Percentiles rank a stretch among this genome's conserved stretches.
phyloP scores from a whole-genome alignment of 2,888 invertebrate genomes.

The Aspidiotus destructor region DNA sequence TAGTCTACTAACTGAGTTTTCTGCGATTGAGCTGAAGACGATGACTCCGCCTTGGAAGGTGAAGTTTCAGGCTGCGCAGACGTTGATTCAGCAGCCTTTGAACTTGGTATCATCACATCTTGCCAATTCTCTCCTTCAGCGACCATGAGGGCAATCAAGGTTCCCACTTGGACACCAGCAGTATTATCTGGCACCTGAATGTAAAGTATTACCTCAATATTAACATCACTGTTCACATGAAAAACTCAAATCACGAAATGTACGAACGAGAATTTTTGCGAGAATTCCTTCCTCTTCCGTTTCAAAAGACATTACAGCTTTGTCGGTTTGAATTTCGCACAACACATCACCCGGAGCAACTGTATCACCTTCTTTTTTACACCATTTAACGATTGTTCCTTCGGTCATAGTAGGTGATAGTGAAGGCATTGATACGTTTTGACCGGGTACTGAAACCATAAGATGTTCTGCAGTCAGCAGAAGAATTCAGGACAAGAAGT shows the following conservation, averaged over 20 bases:
- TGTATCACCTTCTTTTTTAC: slow-evolving; percentile 50
- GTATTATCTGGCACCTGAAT: slow-evolving; percentile 45
- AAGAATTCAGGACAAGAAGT: not conserved
- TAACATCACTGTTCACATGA: not conserved
- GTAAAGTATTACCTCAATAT: slow-evolving; percentile 14
- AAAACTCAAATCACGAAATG: too few species aligned
- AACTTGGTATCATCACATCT: slow-evolving; percentile 43
- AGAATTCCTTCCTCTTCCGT: slow-evolving; percentile 52
- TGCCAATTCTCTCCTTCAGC: slow-evolving; percentile 55
- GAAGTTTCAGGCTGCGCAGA: not conserved
- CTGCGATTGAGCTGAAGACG: not conserved
- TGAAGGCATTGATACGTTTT: slow-evolving; percentile 49
- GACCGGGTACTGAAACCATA: slow-evolving; percentile 41
- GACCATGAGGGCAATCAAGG: slow-evolving; percentile 51
- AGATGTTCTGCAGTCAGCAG: not conserved
- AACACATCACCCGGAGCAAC: slow-evolving; percentile 51
- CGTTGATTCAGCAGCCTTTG: not conserved
- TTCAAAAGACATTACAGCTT: slow-evolving; percentile 53
- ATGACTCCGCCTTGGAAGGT: not conserved
- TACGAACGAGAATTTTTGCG: slow-evolving; percentile 51
- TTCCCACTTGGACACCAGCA: slow-evolving; percentile 47
- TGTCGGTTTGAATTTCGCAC: slow-evolving; percentile 58
- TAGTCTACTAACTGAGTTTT: not conserved
- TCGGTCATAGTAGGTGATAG: slow-evolving; percentile 55
- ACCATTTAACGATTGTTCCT: slow-evolving; percentile 52